Base-by-base conservation (phyloP, 1,140 invertebrate genomes). In the Conus ventricosus region DNA sequence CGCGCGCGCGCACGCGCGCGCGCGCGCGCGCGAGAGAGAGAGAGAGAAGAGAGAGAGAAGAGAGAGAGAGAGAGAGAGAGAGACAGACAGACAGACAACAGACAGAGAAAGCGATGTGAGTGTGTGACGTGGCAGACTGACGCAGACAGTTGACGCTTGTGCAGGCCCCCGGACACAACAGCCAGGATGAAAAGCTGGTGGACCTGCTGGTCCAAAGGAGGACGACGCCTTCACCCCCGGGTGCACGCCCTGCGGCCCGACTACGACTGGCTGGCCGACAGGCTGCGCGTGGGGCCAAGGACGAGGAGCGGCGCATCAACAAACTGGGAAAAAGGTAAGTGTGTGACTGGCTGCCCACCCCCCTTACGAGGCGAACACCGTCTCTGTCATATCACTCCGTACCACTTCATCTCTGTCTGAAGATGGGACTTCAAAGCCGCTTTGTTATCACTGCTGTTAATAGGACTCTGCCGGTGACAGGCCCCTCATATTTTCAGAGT, bases 171-270 rank as follows among this genome's bases (percentile, higher is more conserved):
- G n/a, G 55, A 23, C 4, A 25, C 20, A 83, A 83, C 7, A 88
- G 86, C 55, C 0, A 4, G 67, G n/a, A 89, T 87, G 82, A 87
- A 60, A 83, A 20, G 25, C 20, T 92, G 84, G 55, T 92, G 39
- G 91, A 91, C 85, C n/a, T 91, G 15, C n/a, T 92, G 27, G 87
- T 90, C 75, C 85, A 63, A 87, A 91, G 55, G 88, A 91, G 5
- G 90, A 91, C 10, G 87, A 85, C 8, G 91, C 91, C 1, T 92
- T 92, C 63, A 91, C 75, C 71, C 60, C 20, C 87, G 91, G 57
- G 57, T 91, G 25, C 84, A 71, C 23, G 89, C 90, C 7, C 87
- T 92, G 8, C 86, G 89, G 23, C 88, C 80, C 54, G 88, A 90
- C 17, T 91, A 92, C 55, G 84, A 78, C 25, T 91, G 91, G 90